These are phyloP conservation scores for Lates japonicus DNA, from an alignment of 2,797 vertebrate species.

Conservation along the genomic window DNA sequence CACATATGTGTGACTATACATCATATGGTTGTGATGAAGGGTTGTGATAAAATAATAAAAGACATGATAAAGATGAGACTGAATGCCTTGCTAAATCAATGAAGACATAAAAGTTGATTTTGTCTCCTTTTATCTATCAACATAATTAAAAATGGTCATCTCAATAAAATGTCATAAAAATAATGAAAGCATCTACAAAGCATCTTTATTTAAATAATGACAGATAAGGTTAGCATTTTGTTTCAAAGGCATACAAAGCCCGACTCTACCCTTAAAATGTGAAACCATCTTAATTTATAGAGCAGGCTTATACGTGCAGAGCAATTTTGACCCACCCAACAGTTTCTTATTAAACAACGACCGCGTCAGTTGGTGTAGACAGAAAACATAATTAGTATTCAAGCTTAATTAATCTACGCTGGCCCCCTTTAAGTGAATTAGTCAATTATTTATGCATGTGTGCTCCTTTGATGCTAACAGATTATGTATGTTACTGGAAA, in stretches of 20 bases:
- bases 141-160: constrained; percentile 33
- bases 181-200: constrained; percentile 66
- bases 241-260: constrained; percentile 69
- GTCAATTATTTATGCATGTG: constrained; percentile 91
- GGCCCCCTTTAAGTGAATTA: constrained; percentile 89
- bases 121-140: constrained; percentile 46
- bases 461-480: constrained; percentile 90
- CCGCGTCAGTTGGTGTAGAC: constrained; percentile 84
- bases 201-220: constrained; percentile 40
- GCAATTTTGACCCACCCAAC: constrained; percentile 85
- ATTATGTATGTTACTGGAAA: constrained; percentile 86
- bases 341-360: constrained; percentile 87
- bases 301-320: constrained; percentile 63
- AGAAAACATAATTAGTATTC: constrained; percentile 91
- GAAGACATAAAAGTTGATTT: constrained; percentile 23
- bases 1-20: constrained; percentile 25
- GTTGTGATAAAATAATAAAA: constrained; percentile 6
- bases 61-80: not conserved
- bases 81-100: constrained; percentile 37
- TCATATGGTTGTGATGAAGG: not conserved
- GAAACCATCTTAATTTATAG: constrained; percentile 67
- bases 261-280: constrained; percentile 55
- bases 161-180: constrained; percentile 61
- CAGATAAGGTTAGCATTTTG: constrained; percentile 73
- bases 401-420: constrained; percentile 89